Conservation (phyloP, 2,888 invertebrate genomes). For the Lochmaea capreae region DNA sequence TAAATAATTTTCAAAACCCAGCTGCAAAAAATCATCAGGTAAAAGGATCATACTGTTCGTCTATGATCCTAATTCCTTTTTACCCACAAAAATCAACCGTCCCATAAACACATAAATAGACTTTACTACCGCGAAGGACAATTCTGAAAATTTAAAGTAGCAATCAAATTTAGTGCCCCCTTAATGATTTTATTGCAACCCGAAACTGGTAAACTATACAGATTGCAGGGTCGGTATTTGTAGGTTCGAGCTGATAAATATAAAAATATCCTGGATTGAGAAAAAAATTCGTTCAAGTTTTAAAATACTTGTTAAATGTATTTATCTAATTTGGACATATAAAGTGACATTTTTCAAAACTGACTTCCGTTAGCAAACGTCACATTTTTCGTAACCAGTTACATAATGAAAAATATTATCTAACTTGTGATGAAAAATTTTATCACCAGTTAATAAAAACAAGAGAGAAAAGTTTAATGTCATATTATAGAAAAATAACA, state of each 20-base stretch:
- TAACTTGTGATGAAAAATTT: too few species aligned
- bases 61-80: background rate
- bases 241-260: background rate
- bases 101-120: slow-evolving; percentile 20
- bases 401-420: too few species aligned
- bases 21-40: slow-evolving; percentile 12
- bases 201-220: background rate
- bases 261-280: background rate
- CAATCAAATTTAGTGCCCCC: slow-evolving; percentile 7
- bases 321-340: too few species aligned
- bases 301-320: too few species aligned
- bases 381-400: too few species aligned
- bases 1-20: slow-evolving; percentile 3
- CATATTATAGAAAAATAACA: too few species aligned
- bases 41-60: slow-evolving; percentile 8
- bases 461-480: too few species aligned
- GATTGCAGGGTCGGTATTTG: background rate
- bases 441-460: too few species aligned
- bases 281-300: background rate
- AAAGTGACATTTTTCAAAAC: too few species aligned
- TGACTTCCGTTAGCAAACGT: too few species aligned
- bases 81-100: slow-evolving; percentile 25
- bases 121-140: slow-evolving; percentile 16
- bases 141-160: slow-evolving; percentile 15
- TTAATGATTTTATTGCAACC: slow-evolving; percentile 17